Evolutionary conservation across 1,140 invertebrate genomes (phyloP).

Genomic region (Megathymus violae): DNA sequence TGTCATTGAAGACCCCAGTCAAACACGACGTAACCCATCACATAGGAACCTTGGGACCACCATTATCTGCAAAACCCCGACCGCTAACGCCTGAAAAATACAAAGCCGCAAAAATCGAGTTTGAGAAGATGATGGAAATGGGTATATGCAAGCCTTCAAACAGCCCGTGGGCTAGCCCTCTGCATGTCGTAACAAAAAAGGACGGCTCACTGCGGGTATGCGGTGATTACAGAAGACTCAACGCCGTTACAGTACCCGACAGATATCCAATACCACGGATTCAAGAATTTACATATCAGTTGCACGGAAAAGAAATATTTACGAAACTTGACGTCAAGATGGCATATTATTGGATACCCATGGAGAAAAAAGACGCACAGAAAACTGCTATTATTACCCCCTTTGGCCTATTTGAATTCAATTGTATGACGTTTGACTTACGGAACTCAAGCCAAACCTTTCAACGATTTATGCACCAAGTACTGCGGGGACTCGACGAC

Average conservation of each 20-base stretch:
- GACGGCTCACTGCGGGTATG: slow-evolving; percentile 19
- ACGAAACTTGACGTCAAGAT: slow-evolving; percentile 2
- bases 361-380: neutral
- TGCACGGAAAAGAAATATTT: slow-evolving; percentile 3
- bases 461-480: slow-evolving; percentile 11
- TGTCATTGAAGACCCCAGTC: neutral
- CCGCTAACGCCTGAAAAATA: slow-evolving; percentile 8
- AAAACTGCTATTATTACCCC: slow-evolving; percentile 21
- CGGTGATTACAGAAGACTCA: slow-evolving; percentile 17
- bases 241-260: slow-evolving; percentile 16
- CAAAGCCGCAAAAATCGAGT: neutral
- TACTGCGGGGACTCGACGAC: slow-evolving; percentile 5
- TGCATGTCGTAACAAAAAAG: slow-evolving; percentile 20
- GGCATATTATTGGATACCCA: slow-evolving; percentile 6
- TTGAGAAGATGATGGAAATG: slow-evolving; percentile 7
- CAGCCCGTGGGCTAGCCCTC: slow-evolving; percentile 9
- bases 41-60: slow-evolving; percentile 13
- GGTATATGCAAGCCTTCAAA: slow-evolving; percentile 17
- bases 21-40: neutral
- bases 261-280: slow-evolving; percentile 21
- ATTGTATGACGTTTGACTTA: slow-evolving; percentile 9
- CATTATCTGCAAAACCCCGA: neutral
- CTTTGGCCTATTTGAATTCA: slow-evolving; percentile 10
- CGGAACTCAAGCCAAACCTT: slow-evolving; percentile 6
- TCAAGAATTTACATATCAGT: slow-evolving; percentile 14